Evolutionary conservation across 2,113 vertebrate species (phyloP).

Genomic region (Cricetomys ansorgei): DNA sequence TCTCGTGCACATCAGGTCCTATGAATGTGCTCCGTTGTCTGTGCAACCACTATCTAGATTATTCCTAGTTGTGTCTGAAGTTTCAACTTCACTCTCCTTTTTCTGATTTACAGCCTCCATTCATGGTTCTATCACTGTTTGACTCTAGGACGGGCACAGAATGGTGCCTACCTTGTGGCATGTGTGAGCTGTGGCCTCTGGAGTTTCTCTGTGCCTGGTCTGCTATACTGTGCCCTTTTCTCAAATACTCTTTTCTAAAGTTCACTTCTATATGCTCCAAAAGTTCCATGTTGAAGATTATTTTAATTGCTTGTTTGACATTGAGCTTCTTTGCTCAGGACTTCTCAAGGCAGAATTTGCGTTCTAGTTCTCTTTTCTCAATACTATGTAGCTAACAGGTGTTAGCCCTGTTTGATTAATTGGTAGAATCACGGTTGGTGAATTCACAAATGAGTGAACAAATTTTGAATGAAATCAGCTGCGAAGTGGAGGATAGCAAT

Average conservation of each 20-base stretch:
- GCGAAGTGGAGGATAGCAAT: not conserved
- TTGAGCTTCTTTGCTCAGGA: not conserved
- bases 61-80: not conserved
- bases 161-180: rapidly evolving
- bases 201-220: too few relatives aligned
- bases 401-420: not conserved
- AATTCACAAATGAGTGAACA: constrained; percentile 13
- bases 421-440: not conserved
- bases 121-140: not conserved
- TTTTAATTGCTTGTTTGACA: not conserved
- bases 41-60: not conserved
- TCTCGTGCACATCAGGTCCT: not conserved
- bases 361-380: not conserved
- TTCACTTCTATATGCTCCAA: not conserved
- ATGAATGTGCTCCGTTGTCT: not conserved
- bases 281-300: not conserved
- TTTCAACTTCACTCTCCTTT: not conserved
- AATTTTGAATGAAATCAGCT: not conserved
- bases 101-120: not conserved
- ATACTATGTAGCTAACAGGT: not conserved
- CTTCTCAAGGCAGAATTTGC: not conserved
- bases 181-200: not conserved
- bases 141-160: not conserved
- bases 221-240: not conserved
- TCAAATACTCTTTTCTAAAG: not conserved